Percentiles rank a stretch among this genome's conserved stretches.
Evolutionary conservation across 2,888 invertebrate genomes (phyloP).

Genomic region (Machimus rusticus): DNA sequence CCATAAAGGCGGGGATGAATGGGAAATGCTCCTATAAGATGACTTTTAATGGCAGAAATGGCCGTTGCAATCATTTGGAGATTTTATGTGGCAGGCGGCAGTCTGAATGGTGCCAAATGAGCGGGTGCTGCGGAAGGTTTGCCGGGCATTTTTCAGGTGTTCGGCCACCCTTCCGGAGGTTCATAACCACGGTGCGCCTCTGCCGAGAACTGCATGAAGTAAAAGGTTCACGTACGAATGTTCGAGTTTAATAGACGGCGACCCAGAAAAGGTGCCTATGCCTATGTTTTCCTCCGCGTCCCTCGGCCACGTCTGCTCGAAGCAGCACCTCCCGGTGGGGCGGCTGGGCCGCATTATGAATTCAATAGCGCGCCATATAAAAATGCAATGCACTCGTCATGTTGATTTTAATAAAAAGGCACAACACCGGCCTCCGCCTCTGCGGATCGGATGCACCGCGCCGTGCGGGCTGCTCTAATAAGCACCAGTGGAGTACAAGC

Average conservation of each 20-base stretch:
- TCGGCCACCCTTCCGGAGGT: neutral
- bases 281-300: neutral
- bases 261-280: constrained; percentile 12
- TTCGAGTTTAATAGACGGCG: constrained; percentile 14
- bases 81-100: neutral
- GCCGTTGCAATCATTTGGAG: neutral
- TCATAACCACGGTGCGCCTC: neutral
- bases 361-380: constrained; percentile 18
- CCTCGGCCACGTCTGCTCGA: neutral
- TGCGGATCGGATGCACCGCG: neutral
- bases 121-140: neutral
- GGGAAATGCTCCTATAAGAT: neutral
- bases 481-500: neutral
- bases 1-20: neutral
- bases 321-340: neutral
- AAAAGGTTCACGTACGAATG: neutral
- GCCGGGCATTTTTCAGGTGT: neutral
- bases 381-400: constrained; percentile 21
- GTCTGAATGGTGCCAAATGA: neutral
- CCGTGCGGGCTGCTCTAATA: neutral
- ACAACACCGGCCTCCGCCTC: neutral
- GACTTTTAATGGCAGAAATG: neutral
- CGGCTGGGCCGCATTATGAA: neutral
- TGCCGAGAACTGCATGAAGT: neutral
- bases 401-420: constrained; percentile 28